Conservation (phyloP, 53 echinoderm and acorn worm genomes). For the Holothuria leucospilota region DNA sequence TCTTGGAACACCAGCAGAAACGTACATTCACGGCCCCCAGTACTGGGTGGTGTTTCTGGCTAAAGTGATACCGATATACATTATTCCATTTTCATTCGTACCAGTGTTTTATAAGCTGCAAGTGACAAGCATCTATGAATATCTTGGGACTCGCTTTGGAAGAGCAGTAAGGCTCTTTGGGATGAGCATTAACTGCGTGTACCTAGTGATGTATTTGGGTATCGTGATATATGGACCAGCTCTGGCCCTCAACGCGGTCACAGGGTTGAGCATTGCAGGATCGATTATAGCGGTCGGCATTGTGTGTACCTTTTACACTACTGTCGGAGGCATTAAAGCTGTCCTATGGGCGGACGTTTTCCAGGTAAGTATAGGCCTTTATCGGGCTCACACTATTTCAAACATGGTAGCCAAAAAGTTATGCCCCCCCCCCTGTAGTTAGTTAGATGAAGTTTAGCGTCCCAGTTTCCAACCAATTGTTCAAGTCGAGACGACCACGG, state of each 20-base stretch:
- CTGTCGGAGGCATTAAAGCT: constrained; percentile 17
- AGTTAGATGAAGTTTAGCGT: too few species aligned
- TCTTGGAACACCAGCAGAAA: constrained; percentile 37
- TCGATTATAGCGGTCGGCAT: background rate
- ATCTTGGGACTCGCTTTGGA: constrained; percentile 33
- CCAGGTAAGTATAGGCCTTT: constrained; percentile 29
- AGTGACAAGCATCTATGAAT: constrained; percentile 41
- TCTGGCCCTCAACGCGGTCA: constrained; percentile 2
- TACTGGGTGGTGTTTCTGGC: constrained; percentile 29
- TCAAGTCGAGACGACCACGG: too few species aligned
- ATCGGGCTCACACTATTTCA: too few species aligned
- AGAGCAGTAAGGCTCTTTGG: constrained; percentile 13
- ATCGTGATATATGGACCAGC: background rate
- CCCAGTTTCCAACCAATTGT: too few species aligned
- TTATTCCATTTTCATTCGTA: constrained; percentile 29
- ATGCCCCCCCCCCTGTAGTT: too few species aligned
- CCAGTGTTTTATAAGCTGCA: constrained; percentile 45
- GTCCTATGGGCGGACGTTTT: constrained; percentile 28
- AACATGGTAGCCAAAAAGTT: too few species aligned
- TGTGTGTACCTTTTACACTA: background rate
- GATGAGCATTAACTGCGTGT: background rate
- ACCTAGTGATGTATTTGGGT: constrained; percentile 21
- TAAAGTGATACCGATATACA: constrained; percentile 13
- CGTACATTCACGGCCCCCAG: constrained; percentile 35
- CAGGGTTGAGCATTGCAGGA: constrained; percentile 4